Percentiles rank a stretch among this genome's conserved stretches.
Evolutionary conservation across 2,888 invertebrate genomes (phyloP).

Genomic region (Balanococcus diminutus): DNA sequence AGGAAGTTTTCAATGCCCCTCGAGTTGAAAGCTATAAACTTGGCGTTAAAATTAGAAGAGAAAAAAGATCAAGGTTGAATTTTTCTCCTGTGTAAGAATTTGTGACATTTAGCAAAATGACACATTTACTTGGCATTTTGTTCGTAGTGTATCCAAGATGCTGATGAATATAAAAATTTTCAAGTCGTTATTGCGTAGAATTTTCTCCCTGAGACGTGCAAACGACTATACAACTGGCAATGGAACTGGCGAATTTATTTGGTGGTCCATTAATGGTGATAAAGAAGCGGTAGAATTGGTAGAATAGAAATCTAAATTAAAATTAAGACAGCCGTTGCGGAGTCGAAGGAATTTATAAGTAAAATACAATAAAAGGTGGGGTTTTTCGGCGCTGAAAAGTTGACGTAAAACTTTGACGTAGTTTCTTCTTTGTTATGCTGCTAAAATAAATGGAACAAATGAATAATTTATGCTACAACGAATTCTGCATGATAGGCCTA

Average conservation of each 20-base stretch:
- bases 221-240: not conserved
- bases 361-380: not conserved
- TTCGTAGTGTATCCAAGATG: not conserved
- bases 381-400: not conserved
- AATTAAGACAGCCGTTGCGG: not conserved
- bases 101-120: not conserved
- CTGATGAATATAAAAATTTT: not conserved
- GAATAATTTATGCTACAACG: conserved; percentile 14
- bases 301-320: not conserved
- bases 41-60: not conserved
- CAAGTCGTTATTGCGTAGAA: no score
- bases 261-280: not conserved
- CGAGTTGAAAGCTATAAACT: not conserved
- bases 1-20: not conserved
- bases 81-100: not conserved
- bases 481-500: not conserved
- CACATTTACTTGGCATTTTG: not conserved
- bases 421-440: not conserved
- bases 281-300: not conserved
- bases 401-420: not conserved
- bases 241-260: not conserved
- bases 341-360: not conserved
- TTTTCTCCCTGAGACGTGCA: not conserved
- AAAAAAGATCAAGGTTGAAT: conserved; percentile 21
- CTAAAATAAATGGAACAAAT: not conserved